These are phyloP conservation scores for Zelostemma sp. DNA, from an alignment of 1,140 invertebrate species.

Conservation along the genomic window DNA sequence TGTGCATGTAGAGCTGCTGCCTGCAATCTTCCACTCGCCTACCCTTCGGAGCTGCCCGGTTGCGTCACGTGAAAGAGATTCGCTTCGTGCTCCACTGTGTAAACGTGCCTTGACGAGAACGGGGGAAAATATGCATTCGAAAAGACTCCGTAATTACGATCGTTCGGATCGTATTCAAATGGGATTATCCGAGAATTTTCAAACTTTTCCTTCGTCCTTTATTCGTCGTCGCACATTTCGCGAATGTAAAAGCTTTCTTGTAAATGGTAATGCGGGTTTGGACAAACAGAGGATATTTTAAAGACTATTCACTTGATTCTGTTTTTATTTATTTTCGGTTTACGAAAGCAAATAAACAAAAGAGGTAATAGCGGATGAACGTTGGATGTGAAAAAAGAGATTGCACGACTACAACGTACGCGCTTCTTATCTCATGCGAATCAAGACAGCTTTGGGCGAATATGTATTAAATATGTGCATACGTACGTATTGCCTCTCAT, in stretches of 20 bases:
- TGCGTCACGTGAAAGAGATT: neutral
- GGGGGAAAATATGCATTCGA: constrained; percentile 6
- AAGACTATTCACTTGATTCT: neutral
- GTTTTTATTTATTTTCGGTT: neutral
- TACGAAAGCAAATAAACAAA: constrained; percentile 6
- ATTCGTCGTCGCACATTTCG: no score
- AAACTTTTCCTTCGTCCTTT: no score
- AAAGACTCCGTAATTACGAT: constrained; percentile 2
- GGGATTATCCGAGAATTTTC: no score
- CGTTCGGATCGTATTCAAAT: neutral
- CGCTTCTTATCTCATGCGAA: constrained; percentile 6
- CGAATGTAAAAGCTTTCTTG: neutral
- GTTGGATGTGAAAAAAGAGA: neutral
- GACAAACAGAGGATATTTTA: neutral
- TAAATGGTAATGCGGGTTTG: neutral
- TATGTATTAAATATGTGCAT: constrained; percentile 12
- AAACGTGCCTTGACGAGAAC: neutral
- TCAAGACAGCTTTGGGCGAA: constrained; percentile 6
- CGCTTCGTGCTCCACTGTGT: neutral
- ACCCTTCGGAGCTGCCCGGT: neutral
- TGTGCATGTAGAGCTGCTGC: neutral
- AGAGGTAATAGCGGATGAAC: neutral
- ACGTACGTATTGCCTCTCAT: constrained; percentile 3
- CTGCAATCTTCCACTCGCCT: constrained; percentile 2
- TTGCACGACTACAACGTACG: neutral